These are phyloP conservation scores for Meloidogyne hapla DNA, from an alignment of 1,140 invertebrate genomes.

Conservation along the genomic window DNA sequence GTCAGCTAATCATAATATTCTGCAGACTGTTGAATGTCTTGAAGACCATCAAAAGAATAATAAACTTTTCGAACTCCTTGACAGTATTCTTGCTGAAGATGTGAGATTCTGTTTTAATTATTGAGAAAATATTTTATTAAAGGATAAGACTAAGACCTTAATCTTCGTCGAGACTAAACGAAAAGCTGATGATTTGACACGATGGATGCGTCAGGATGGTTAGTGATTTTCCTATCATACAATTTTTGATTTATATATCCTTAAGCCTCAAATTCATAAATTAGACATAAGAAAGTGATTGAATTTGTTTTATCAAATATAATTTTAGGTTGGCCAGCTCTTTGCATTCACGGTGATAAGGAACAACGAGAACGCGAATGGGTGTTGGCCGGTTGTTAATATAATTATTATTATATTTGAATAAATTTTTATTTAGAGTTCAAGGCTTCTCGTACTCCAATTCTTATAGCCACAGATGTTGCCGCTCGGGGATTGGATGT, in stretches of 20 bases:
- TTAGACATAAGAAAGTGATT: too few relatives aligned
- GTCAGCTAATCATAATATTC: conserved; percentile 95
- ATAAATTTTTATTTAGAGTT: conserved; percentile 82
- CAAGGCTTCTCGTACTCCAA: conserved; percentile 78
- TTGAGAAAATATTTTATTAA: conserved; percentile 78
- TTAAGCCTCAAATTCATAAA: too few relatives aligned
- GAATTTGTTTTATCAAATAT: too few relatives aligned
- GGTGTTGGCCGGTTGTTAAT: conserved; percentile 78
- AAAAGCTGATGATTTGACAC: conserved; percentile 88
- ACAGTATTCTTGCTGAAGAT: conserved; percentile 15
- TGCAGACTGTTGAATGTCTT: conserved; percentile 64
- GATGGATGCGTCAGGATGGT: conserved; percentile 84
- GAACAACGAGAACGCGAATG: conserved; percentile 68
- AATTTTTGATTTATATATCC: not conserved
- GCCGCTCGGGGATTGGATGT: conserved; percentile 94
- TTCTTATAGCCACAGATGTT: conserved; percentile 93
- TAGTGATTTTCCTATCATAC: too few relatives aligned
- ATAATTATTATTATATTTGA: conserved; percentile 27
- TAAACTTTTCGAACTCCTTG: conserved; percentile 47
- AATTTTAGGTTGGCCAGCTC: conserved; percentile 60
- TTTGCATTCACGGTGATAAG: conserved; percentile 69
- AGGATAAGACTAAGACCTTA: conserved; percentile 65
- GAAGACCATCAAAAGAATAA: conserved; percentile 53
- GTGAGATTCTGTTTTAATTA: conserved; percentile 84
- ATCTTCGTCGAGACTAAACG: conserved; percentile 98